Base-by-base conservation (phyloP, 2,888 invertebrate genomes). In the Sarcophaga subvicina region DNA sequence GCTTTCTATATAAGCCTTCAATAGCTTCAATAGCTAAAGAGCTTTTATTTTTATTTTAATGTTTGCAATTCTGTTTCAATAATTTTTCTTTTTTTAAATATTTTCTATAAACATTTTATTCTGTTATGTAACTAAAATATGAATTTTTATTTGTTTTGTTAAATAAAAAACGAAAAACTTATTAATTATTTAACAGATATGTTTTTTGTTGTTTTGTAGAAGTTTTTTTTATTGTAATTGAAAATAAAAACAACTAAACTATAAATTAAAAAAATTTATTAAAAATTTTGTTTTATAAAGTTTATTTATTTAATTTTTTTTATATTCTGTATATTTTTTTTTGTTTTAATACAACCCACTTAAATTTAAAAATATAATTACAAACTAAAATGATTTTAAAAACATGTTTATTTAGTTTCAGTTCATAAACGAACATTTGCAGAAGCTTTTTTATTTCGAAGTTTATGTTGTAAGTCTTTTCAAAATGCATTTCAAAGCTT, bases 121-220 rank as follows among this genome's bases (percentile, higher is more conserved):
- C 3, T 45, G 10, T 20, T 45, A 47, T 54, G 11, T 4, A 76
- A 60, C 20, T 54, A 64, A 66, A 54, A 8, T 37, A 37, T 8
- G 6, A 37, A 59, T 20, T 64, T 27, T 10, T 64, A 20, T 20
- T 25, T 27, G 4, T 59, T 37, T 37, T 37, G 37, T 6, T 37
- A 37, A 37, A 37, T 4, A 37, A 37, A 37, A 0, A 25, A 66
- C 37, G 12, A 59, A 22, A 77, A 81, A 76, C 62, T 83, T 75
- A 76, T 76, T 54, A 4, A 27, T 71, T 63, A 54, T 54, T 71
- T 27, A 71, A 79, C 75, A 67, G 86, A 86, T 86, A 86, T 86
- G 86, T 83, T 86, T 79, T 54, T 83, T 82, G 62, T 86, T 54
- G 67, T 60, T 86, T 80, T 71, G 75, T 80, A 79, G 27, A 82